Evolutionary conservation across 2,888 invertebrate species (phyloP).

Genomic region (Toxonevra muliebris): DNA sequence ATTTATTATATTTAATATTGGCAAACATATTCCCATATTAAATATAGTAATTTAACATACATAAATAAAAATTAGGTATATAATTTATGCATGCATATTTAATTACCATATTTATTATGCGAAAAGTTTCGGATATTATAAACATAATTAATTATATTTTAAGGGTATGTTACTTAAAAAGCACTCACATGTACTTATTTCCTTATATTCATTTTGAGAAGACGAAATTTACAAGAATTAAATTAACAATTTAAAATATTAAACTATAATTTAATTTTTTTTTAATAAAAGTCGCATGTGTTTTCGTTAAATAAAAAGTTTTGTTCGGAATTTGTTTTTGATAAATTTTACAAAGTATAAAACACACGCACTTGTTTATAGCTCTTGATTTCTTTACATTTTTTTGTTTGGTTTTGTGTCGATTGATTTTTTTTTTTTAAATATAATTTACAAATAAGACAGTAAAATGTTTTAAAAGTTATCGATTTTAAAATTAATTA

Average conservation of each 20-base stretch:
- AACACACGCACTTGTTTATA: neutral
- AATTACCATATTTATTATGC: too few species aligned
- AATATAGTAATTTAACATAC: too few species aligned
- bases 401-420: slow-evolving; percentile 11
- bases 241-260: slow-evolving; percentile 8
- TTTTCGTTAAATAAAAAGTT: slow-evolving; percentile 22
- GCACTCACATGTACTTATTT: too few species aligned
- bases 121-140: too few species aligned
- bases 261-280: slow-evolving; percentile 5
- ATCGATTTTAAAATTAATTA: slow-evolving; percentile 58
- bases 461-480: slow-evolving; percentile 37
- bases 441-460: slow-evolving; percentile 15
- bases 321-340: slow-evolving; percentile 16
- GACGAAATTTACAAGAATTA: slow-evolving; percentile 23
- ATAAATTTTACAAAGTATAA: slow-evolving; percentile 13
- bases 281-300: neutral
- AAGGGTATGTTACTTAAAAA: too few species aligned
- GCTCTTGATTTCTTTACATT: neutral
- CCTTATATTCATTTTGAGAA: slow-evolving; percentile 29
- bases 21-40: too few species aligned
- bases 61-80: too few species aligned
- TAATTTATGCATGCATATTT: too few species aligned
- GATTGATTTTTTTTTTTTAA: slow-evolving; percentile 21
- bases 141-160: too few species aligned
- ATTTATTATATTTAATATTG: too few species aligned